A percentile compares a stretch with the other conserved stretches of the same genome.
phyloP scores from a whole-genome alignment of 2,113 vertebrate genomes.

The Spheniscus mendiculus region DNA sequence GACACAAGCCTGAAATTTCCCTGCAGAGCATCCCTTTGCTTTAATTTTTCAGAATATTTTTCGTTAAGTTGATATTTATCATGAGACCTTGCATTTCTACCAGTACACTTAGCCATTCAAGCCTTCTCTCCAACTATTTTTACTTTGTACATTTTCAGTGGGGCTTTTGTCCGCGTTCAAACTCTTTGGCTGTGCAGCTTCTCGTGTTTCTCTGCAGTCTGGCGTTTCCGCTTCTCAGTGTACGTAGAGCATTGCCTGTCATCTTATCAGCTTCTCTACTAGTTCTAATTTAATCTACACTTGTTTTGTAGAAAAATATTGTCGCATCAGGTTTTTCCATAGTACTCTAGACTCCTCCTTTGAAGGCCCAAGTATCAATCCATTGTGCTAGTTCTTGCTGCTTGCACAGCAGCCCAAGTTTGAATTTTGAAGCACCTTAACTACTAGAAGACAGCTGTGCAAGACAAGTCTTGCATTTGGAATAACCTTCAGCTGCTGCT shows the following conservation, averaged over 20 bases:
- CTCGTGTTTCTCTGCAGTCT: background rate
- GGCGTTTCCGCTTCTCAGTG: background rate
- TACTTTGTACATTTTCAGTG: background rate
- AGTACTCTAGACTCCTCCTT: background rate
- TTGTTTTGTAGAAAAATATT: background rate
- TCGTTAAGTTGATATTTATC: background rate
- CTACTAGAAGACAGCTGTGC: background rate
- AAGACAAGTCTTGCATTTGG: accelerated
- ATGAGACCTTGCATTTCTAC: background rate
- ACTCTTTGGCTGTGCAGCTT: background rate
- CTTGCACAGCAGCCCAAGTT: background rate
- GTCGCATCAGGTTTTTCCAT: background rate
- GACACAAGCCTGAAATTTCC: background rate
- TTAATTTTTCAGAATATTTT: background rate
- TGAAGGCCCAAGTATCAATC: background rate
- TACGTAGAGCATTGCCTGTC: background rate
- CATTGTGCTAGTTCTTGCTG: background rate
- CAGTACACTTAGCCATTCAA: background rate
- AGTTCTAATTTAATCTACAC: background rate
- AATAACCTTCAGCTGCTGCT: background rate
- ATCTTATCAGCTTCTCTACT: background rate
- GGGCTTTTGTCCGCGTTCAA: background rate
- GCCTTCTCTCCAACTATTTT: background rate
- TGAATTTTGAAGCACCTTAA: background rate
- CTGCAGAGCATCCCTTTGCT: background rate